phyloP scores from a whole-genome alignment of 35 echinoderm and acorn worm species.

The Hemicentrotus pulcherrimus region DNA sequence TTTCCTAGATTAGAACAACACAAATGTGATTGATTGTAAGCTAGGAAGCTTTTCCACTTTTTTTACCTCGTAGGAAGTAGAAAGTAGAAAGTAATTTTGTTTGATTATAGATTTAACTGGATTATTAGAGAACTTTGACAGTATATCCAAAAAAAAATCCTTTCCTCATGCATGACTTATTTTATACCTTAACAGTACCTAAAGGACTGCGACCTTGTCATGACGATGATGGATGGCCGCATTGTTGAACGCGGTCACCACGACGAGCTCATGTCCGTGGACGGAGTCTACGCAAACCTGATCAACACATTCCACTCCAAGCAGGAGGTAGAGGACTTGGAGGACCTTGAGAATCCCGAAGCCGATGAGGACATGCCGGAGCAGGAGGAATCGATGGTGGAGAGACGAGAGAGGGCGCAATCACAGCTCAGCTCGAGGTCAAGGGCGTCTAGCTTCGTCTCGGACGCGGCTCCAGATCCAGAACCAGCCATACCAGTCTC shows the following conservation, averaged over 20 bases:
- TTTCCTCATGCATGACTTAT: too few species aligned
- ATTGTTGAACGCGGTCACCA: slow-evolving; percentile 89
- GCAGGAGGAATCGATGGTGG: slow-evolving; percentile 54
- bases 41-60: background rate
- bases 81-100: background rate
- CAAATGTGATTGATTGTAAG: background rate
- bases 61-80: too few species aligned
- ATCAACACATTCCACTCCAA: slow-evolving; percentile 86
- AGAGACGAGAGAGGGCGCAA: slow-evolving; percentile 55
- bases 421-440: slow-evolving; percentile 63
- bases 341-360: slow-evolving; percentile 57
- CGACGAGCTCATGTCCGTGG: slow-evolving; percentile 68
- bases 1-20: too few species aligned
- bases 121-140: too few species aligned
- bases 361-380: slow-evolving; percentile 45
- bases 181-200: slow-evolving; percentile 67
- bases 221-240: slow-evolving; percentile 77
- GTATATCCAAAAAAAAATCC: too few species aligned
- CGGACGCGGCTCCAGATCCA: background rate
- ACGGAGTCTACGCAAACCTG: slow-evolving; percentile 73
- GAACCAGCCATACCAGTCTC: background rate
- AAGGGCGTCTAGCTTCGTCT: slow-evolving; percentile 55
- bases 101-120: background rate
- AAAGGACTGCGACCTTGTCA: slow-evolving; percentile 84
- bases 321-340: slow-evolving; percentile 71